Percentiles rank a stretch among this genome's conserved stretches.
phyloP scores from a whole-genome alignment of 2,888 invertebrate species.

The Drosophila planitibia region DNA sequence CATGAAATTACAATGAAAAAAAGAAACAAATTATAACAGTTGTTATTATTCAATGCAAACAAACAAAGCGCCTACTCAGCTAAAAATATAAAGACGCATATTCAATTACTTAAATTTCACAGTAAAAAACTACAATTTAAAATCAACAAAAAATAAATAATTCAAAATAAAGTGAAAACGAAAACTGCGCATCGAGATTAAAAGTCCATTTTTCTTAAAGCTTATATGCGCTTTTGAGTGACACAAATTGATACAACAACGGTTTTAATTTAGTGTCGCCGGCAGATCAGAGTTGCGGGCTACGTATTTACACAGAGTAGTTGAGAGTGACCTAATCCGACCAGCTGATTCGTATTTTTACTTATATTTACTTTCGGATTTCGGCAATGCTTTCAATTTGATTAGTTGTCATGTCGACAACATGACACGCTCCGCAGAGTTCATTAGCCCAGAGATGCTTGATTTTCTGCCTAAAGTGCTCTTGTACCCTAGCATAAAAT shows the following conservation, averaged over 20 bases:
- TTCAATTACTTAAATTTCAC: conserved; percentile 28
- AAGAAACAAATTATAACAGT: conserved; percentile 9
- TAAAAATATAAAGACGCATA: conserved; percentile 23
- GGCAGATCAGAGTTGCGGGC: not conserved
- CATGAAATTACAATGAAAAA: not conserved
- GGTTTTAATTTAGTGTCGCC: conserved; percentile 19
- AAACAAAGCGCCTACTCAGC: conserved; percentile 26
- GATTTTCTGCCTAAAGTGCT: conserved; percentile 12
- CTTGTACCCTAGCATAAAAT: conserved; percentile 34
- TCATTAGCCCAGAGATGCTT: conserved; percentile 49
- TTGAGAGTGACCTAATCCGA: conserved; percentile 5
- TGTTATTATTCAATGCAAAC: conserved; percentile 18
- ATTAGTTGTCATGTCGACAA: conserved; percentile 29
- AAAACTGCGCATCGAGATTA: conserved; percentile 48
- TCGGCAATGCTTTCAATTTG: conserved; percentile 32
- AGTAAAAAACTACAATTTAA: conserved; percentile 22
- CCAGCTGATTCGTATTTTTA: conserved; percentile 69
- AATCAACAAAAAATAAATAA: conserved; percentile 9
- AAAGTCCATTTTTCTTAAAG: conserved; percentile 46
- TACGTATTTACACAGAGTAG: conserved; percentile 10
- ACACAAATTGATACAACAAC: conserved; percentile 37
- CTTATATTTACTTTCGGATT: conserved; percentile 45
- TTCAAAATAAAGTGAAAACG: conserved; percentile 1
- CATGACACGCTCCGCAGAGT: conserved; percentile 33
- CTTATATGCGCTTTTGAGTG: conserved; percentile 29